Evolutionary conservation across 2,888 invertebrate genomes (phyloP).

Genomic region (Leptinotarsa haldemani): DNA sequence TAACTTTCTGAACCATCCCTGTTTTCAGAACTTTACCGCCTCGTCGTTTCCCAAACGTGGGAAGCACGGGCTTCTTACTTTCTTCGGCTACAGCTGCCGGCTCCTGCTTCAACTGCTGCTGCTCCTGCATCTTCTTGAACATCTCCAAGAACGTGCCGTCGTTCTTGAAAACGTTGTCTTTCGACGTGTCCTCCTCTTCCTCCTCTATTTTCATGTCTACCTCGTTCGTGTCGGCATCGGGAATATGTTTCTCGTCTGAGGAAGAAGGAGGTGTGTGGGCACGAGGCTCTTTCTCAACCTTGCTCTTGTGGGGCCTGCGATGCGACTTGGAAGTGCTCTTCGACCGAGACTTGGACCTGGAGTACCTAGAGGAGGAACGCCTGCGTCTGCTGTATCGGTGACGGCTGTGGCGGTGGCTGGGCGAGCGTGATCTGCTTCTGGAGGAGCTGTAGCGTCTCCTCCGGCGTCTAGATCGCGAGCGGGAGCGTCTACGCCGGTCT

Average conservation of each 20-base stretch:
- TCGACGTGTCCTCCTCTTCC: slow-evolving; percentile 56
- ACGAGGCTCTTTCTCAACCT: slow-evolving; percentile 29
- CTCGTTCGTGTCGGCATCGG: slow-evolving; percentile 45
- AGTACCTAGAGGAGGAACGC: slow-evolving; percentile 35
- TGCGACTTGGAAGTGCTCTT: slow-evolving; percentile 46
- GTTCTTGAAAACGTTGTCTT: slow-evolving; percentile 77
- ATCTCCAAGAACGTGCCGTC: slow-evolving; percentile 92
- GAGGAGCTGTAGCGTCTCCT: slow-evolving; percentile 45
- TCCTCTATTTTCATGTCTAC: slow-evolving; percentile 52
- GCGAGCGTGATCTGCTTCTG: slow-evolving; percentile 40
- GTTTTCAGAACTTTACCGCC: slow-evolving; percentile 90
- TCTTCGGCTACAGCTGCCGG: slow-evolving; percentile 56
- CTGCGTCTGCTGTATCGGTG: slow-evolving; percentile 41
- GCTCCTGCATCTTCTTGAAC: slow-evolving; percentile 89
- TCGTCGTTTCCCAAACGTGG: slow-evolving; percentile 82
- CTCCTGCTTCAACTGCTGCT: slow-evolving; percentile 64
- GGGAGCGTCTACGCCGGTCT: slow-evolving; percentile 44
- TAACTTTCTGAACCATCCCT: slow-evolving; percentile 88
- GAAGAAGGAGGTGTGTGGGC: slow-evolving; percentile 24
- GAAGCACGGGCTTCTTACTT: slow-evolving; percentile 66
- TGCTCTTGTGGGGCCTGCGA: slow-evolving; percentile 30
- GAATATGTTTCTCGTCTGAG: slow-evolving; percentile 33
- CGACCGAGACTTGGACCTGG: slow-evolving; percentile 50
- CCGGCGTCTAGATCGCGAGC: slow-evolving; percentile 48
- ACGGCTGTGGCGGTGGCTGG: slow-evolving; percentile 36